These are phyloP conservation scores for Calliopum simillimum DNA, from an alignment of 2,888 invertebrate species.

Conservation along the genomic window DNA sequence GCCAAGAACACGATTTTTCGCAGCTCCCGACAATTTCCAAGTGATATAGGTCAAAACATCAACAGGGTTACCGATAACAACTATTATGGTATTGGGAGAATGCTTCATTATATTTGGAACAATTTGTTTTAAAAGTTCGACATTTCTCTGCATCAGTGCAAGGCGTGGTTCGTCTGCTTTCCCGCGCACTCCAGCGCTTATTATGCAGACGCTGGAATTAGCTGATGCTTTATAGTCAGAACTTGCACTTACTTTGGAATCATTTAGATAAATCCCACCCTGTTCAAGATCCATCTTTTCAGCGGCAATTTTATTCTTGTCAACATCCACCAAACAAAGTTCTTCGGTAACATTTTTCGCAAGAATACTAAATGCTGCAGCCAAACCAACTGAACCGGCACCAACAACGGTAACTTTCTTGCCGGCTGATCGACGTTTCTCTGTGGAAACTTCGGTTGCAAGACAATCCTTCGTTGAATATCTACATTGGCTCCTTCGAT, in stretches of 20 bases:
- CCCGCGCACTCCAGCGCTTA: slow-evolving; percentile 93
- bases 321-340: slow-evolving; percentile 83
- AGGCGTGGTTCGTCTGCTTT: slow-evolving; percentile 90
- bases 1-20: slow-evolving; percentile 88
- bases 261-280: slow-evolving; percentile 84
- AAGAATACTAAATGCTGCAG: slow-evolving; percentile 86
- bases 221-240: slow-evolving; percentile 83
- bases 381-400: slow-evolving; percentile 92
- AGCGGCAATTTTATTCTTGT: slow-evolving; percentile 85
- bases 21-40: slow-evolving; percentile 94
- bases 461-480: no score
- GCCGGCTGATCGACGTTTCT: slow-evolving; percentile 69
- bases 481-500: no score
- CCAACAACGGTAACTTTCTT: slow-evolving; percentile 89
- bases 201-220: slow-evolving; percentile 85
- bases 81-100: slow-evolving; percentile 86
- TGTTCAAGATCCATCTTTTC: slow-evolving; percentile 94
- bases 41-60: slow-evolving; percentile 93
- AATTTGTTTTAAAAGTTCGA: slow-evolving; percentile 87
- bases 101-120: slow-evolving; percentile 78
- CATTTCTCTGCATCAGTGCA: slow-evolving; percentile 89
- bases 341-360: slow-evolving; percentile 88
- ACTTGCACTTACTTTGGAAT: slow-evolving; percentile 82
- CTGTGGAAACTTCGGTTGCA: slow-evolving; percentile 48
- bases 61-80: slow-evolving; percentile 93